These are phyloP conservation scores for Opisthocomus hoazin DNA, from an alignment of 2,113 vertebrate species.

Conservation along the genomic window DNA sequence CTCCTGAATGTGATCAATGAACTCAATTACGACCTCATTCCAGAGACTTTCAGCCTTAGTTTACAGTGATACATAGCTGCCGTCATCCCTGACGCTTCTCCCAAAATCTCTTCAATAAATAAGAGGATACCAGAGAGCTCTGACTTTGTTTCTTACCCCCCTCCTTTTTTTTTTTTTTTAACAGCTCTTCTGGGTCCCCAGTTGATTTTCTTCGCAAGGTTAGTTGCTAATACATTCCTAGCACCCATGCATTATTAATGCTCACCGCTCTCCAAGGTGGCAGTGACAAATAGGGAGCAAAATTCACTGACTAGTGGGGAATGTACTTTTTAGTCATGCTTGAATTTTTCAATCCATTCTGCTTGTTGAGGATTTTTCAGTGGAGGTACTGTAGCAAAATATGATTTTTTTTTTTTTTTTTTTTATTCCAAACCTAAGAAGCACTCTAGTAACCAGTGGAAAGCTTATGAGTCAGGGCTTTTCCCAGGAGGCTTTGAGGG, in stretches of 20 bases:
- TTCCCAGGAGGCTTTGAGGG: constrained; percentile 69
- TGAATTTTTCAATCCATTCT: constrained; percentile 91
- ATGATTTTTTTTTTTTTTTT: background rate
- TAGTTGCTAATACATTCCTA: constrained; percentile 97
- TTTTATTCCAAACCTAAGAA: constrained; percentile 24
- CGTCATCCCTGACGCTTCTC: constrained; percentile 71
- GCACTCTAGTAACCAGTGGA: constrained; percentile 63
- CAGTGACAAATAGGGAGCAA: constrained; percentile 98
- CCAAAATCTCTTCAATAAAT: constrained; percentile 80
- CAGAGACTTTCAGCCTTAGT: constrained; percentile 67
- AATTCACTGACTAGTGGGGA: constrained; percentile 94
- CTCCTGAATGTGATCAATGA: constrained; percentile 84
- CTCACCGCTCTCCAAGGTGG: constrained; percentile 91
- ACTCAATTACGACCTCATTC: constrained; percentile 83
- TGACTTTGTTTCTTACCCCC: background rate
- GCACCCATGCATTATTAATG: constrained; percentile 99
- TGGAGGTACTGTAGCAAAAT: constrained; percentile 67
- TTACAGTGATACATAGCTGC: constrained; percentile 74
- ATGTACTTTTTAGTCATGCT: constrained; percentile 99
- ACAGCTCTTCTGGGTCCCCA: constrained; percentile 77
- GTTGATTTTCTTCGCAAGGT: constrained; percentile 91
- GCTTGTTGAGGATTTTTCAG: constrained; percentile 82
- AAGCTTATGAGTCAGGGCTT: constrained; percentile 66
- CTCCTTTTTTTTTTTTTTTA: background rate
- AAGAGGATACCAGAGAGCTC: constrained; percentile 58